These are phyloP conservation scores for Salminus brasiliensis DNA, from an alignment of 2,113 vertebrate species.

Conservation along the genomic window DNA sequence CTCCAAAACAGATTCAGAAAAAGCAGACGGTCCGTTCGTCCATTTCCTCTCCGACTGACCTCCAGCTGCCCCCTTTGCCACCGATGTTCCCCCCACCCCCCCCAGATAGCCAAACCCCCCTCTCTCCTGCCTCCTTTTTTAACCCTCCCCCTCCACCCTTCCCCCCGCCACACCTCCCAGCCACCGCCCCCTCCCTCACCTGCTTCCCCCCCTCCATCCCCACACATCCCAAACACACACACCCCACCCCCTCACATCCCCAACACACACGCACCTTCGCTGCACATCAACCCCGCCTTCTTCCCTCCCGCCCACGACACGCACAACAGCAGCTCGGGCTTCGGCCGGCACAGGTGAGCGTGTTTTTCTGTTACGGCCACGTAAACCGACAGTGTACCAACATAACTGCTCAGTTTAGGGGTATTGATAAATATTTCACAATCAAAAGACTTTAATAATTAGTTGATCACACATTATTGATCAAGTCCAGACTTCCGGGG, in stretches of 20 bases:
- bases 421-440: too few species aligned
- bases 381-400: not conserved
- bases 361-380: not conserved
- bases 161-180: slow-evolving; percentile 56
- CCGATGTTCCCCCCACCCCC: slow-evolving; percentile 54
- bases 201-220: slow-evolving; percentile 65
- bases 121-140: slow-evolving; percentile 51
- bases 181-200: slow-evolving; percentile 74
- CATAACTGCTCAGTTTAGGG: too few species aligned
- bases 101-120: slow-evolving; percentile 55
- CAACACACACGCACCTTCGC: slow-evolving; percentile 67
- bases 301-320: slow-evolving; percentile 77
- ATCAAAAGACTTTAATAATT: too few species aligned
- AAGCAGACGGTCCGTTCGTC: slow-evolving; percentile 56
- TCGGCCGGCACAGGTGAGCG: slow-evolving; percentile 84
- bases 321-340: slow-evolving; percentile 63
- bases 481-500: too few species aligned
- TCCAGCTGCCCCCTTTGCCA: slow-evolving; percentile 46
- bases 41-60: slow-evolving; percentile 61
- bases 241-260: slow-evolving; percentile 2
- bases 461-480: too few species aligned
- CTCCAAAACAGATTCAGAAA: slow-evolving; percentile 76
- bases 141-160: slow-evolving; percentile 28
- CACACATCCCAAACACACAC: slow-evolving; percentile 69
- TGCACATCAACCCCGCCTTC: slow-evolving; percentile 89